phyloP scores from a whole-genome alignment of 1,140 invertebrate genomes.

The Papilio xuthus region DNA sequence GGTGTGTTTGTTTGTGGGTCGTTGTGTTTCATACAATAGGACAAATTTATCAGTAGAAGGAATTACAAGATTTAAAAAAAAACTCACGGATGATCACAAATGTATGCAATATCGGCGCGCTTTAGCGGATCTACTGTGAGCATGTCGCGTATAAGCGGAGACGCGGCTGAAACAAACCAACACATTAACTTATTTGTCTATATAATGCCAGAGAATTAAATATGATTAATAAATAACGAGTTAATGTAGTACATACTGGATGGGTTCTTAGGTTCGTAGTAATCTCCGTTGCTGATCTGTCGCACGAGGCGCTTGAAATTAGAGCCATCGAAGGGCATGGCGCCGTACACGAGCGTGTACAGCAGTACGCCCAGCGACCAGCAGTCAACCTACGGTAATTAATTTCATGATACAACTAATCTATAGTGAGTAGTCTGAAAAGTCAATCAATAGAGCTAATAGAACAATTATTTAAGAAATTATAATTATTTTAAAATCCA shows the following conservation, averaged over 20 bases:
- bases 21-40: no score
- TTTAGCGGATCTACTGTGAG: conserved; percentile 94
- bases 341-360: conserved; percentile 99
- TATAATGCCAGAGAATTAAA: no score
- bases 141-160: conserved; percentile 96
- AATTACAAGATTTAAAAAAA: no score
- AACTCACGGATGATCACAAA: conserved; percentile 93
- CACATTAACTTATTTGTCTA: no score
- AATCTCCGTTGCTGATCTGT: conserved; percentile 98
- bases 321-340: conserved; percentile 99
- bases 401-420: neutral
- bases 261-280: conserved; percentile 97
- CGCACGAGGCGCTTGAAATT: conserved; percentile 98
- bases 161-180: conserved; percentile 87
- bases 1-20: no score
- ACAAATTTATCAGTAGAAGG: neutral
- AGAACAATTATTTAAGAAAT: neutral
- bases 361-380: conserved; percentile 99
- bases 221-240: no score
- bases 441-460: no score
- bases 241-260: conserved; percentile 87
- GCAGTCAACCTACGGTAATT: conserved; percentile 85
- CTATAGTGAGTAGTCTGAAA: neutral
- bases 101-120: conserved; percentile 95
- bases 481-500: neutral